Evolutionary conservation across 2,797 vertebrate species (phyloP).

Genomic region (Rhinogobio ventralis): DNA sequence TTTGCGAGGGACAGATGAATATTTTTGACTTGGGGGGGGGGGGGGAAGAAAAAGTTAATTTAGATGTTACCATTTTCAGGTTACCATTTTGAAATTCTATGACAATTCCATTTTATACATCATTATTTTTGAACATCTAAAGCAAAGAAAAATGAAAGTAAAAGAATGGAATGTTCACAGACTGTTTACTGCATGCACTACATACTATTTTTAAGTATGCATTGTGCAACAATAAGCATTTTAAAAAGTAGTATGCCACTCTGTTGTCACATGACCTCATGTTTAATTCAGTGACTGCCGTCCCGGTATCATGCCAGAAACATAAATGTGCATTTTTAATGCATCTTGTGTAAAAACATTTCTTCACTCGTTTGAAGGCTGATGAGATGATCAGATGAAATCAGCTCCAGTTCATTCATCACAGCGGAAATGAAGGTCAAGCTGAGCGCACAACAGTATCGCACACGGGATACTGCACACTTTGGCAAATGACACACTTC

Average conservation of each 20-base stretch:
- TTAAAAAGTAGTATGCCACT: background rate
- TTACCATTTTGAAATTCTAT: background rate
- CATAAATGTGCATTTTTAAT: conserved; percentile 8
- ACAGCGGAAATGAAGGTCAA: background rate
- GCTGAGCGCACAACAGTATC: background rate
- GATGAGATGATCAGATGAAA: background rate
- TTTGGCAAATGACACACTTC: conserved; percentile 1
- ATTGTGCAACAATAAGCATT: conserved; percentile 6
- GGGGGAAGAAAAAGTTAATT: too few species aligned
- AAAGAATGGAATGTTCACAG: background rate
- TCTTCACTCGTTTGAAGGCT: background rate
- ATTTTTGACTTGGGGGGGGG: background rate
- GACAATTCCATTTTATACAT: background rate
- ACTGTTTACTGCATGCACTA: background rate
- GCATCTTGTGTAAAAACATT: background rate
- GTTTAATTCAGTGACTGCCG: background rate
- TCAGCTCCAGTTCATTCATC: conserved; percentile 1
- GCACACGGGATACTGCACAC: background rate
- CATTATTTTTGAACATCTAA: background rate
- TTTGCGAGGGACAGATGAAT: background rate
- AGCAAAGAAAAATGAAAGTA: background rate
- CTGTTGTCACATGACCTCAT: background rate
- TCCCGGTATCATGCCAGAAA: background rate
- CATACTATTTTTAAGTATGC: background rate
- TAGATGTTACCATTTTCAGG: background rate